Percentiles rank a stretch among this genome's conserved stretches.
phyloP scores from a whole-genome alignment of 2,113 vertebrate genomes.

The Balaeniceps rex region DNA sequence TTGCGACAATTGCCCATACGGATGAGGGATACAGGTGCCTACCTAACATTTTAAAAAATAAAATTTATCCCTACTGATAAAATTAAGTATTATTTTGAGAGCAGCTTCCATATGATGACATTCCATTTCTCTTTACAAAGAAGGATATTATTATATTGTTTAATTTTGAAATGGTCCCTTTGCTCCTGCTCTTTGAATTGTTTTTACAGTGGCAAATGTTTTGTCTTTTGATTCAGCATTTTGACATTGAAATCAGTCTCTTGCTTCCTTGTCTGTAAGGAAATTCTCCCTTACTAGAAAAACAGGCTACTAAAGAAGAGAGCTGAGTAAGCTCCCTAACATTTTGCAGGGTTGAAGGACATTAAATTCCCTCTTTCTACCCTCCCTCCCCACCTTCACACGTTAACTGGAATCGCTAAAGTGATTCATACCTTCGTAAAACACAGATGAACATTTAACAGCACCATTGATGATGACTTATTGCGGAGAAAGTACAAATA shows the following conservation, averaged over 20 bases:
- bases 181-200: not conserved
- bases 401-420: not conserved
- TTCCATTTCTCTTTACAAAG: not conserved
- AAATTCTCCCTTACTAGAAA: slow-evolving; percentile 12
- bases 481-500: slow-evolving; percentile 19
- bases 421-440: slow-evolving; percentile 16
- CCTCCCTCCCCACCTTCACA: not conserved
- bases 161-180: not conserved
- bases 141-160: not conserved
- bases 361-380: not conserved
- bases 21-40: not conserved
- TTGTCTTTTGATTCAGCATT: not conserved
- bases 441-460: not conserved
- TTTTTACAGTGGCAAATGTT: not conserved
- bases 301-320: not conserved
- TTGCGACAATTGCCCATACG: not conserved
- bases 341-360: not conserved
- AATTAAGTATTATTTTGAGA: not conserved
- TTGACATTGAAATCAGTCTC: not conserved
- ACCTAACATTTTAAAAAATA: not conserved
- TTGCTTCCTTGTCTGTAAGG: not conserved
- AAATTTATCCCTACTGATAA: not conserved
- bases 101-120: not conserved
- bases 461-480: not conserved
- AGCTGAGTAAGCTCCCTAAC: not conserved